Base-by-base conservation (phyloP, 2,888 invertebrate species). In the Tipula lateralis region DNA sequence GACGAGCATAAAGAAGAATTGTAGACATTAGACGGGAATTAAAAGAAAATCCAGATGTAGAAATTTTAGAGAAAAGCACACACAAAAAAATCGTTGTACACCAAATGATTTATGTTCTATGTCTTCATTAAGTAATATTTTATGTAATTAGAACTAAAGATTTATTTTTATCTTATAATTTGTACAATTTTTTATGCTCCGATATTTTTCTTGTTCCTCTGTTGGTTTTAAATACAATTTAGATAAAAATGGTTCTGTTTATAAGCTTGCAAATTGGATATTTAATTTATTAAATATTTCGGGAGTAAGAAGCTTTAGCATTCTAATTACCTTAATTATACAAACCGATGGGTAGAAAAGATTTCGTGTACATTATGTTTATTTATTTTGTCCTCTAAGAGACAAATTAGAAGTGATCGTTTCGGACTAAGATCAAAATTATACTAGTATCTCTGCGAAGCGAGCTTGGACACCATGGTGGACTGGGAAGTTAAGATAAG, bases 71-170 rank as follows among this genome's bases (percentile, higher is more conserved):
- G 44, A 50, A 50, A n/a, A 16, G 7, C 44, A 66, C n/a, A 44
- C n/a, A 66, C 24, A 66, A 66, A 24, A n/a, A 66, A 24, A 24
- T 66, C 13, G 24, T 66, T 24, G 66, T 66, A 66, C 24, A 66
- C 66, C 66, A 24, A 66, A 24, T 66, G 66, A 66, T 66, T 66
- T 66, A 66, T 66, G 66, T 66, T 66, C 7, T 24, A 66, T 66
- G 66, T 24, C 66, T 66, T 66, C 66, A 66, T 66, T 66, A 66
- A 66, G 66, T 66, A 66, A 66, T 66, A 66, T 66, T 66, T 66
- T 66, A 66, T 66, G 66, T 66, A 66, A 66, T 66, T 66, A 24
- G 66, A 66, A 66, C 24, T 66, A 66, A 24, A 66, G 66, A 66
- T 66, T 66, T 66, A 66, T 12, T 66, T 66, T 66, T 66, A 66